Evolutionary conservation across 2,797 vertebrate genomes (phyloP).

Genomic region (Aselliscus stoliczkanus): DNA sequence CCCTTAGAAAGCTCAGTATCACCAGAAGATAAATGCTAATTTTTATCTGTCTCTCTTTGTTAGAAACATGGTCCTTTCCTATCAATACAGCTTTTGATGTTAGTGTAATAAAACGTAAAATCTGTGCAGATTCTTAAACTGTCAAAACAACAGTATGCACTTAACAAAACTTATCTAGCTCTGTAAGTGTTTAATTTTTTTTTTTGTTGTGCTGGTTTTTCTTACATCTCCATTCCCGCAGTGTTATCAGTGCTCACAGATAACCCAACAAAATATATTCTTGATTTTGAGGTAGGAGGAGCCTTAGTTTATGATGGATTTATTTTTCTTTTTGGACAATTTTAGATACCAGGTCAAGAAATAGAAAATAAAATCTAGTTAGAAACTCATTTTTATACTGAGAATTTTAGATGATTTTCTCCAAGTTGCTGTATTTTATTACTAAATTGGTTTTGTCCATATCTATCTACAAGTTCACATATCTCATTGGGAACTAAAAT

Average conservation of each 20-base stretch:
- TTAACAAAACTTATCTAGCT: conserved; percentile 73
- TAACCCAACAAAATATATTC: conserved; percentile 44
- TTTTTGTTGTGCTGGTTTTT: conserved; percentile 66
- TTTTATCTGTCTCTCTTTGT: conserved; percentile 74
- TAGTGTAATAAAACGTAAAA: conserved; percentile 76
- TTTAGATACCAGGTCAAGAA: conserved; percentile 15
- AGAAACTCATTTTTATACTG: conserved; percentile 16
- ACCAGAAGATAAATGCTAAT: conserved; percentile 72
- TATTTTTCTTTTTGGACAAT: not conserved
- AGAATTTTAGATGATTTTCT: conserved; percentile 36
- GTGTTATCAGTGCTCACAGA: conserved; percentile 46
- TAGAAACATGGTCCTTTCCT: conserved; percentile 66
- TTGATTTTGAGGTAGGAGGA: conserved; percentile 52
- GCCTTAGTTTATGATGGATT: conserved; percentile 35
- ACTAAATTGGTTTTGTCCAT: not conserved
- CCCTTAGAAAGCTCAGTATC: conserved; percentile 59
- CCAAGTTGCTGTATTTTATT: conserved; percentile 27
- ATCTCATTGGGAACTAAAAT: not conserved
- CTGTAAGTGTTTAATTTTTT: conserved; percentile 59
- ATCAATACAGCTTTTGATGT: conserved; percentile 77
- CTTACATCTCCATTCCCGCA: conserved; percentile 19
- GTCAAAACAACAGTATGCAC: conserved; percentile 76
- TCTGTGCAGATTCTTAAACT: conserved; percentile 76
- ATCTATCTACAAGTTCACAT: not conserved
- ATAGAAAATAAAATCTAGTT: conserved; percentile 35